phyloP scores from a whole-genome alignment of 2,797 vertebrate genomes.

The Odontamblyopus rebecca region DNA sequence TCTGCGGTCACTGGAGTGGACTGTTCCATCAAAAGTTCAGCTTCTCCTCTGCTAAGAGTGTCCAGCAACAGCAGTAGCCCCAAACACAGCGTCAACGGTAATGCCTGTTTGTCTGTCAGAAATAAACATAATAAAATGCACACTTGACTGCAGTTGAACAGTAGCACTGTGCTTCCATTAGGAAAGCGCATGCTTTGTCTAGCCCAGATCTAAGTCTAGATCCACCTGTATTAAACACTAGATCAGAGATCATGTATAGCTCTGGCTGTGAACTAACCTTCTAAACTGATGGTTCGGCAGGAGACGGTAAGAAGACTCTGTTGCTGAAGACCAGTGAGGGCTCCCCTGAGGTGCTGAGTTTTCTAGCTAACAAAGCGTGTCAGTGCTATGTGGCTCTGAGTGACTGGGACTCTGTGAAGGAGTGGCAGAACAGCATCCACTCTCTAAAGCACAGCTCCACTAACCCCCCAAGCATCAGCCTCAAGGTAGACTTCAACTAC shows the following conservation, averaged over 20 bases:
- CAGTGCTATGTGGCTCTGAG: slow-evolving; percentile 94
- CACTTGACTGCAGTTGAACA: background rate
- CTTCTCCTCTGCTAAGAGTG: slow-evolving; percentile 85
- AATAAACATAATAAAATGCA: background rate
- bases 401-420: slow-evolving; percentile 93
- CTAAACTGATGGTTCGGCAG: slow-evolving; percentile 53
- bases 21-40: slow-evolving; percentile 88
- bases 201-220: too few relatives aligned
- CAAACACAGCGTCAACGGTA: slow-evolving; percentile 89
- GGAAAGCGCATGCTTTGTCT: background rate
- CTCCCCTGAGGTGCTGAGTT: slow-evolving; percentile 91
- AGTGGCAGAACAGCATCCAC: slow-evolving; percentile 90
- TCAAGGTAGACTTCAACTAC: slow-evolving; percentile 96
- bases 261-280: background rate
- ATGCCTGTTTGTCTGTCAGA: too few relatives aligned
- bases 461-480: slow-evolving; percentile 80
- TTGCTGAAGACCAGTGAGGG: slow-evolving; percentile 89
- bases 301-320: slow-evolving; percentile 90
- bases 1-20: slow-evolving; percentile 91
- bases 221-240: background rate
- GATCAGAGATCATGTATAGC: background rate
- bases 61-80: slow-evolving; percentile 86
- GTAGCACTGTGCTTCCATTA: background rate
- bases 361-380: slow-evolving; percentile 93
- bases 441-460: slow-evolving; percentile 87